A percentile compares a stretch with the other conserved stretches of the same genome.
Conservation (phyloP, 2,113 vertebrate species). For the Anarrhichthys ocellatus region DNA sequence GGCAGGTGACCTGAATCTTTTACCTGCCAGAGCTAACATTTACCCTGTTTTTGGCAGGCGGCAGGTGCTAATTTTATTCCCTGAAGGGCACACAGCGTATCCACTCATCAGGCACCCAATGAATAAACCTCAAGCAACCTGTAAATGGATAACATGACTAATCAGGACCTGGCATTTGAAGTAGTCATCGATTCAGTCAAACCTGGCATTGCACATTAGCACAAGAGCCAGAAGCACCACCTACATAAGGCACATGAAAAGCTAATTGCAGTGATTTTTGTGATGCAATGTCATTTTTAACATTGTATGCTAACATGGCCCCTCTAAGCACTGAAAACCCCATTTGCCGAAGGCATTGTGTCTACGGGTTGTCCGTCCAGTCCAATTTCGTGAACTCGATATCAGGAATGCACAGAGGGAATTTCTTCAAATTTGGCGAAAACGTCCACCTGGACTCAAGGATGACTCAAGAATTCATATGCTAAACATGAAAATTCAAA, state of each 20-base stretch:
- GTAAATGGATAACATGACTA: neutral
- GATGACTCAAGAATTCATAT: too few species aligned
- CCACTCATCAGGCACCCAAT: neutral
- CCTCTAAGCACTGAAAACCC: conserved; percentile 4
- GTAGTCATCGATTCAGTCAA: conserved; percentile 20
- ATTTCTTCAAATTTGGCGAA: too few species aligned
- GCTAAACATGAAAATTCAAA: too few species aligned
- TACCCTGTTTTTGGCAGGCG: too few species aligned
- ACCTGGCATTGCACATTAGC: conserved; percentile 4
- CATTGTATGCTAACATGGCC: neutral
- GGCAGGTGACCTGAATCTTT: too few species aligned
- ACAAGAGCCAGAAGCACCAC: neutral
- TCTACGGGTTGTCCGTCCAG: too few species aligned
- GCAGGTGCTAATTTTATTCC: too few species aligned
- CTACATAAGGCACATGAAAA: neutral
- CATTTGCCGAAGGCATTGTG: neutral
- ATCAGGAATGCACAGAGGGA: too few species aligned
- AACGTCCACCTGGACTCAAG: too few species aligned
- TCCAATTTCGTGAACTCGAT: too few species aligned
- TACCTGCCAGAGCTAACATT: too few species aligned
- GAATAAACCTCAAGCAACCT: neutral
- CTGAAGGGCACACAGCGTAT: too few species aligned
- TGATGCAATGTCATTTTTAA: conserved; percentile 1
- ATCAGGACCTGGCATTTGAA: conserved; percentile 19
- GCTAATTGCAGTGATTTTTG: conserved; percentile 20